A percentile compares a stretch with the other conserved stretches of the same genome.
Evolutionary conservation across 2,797 vertebrate species (phyloP).

Genomic region (Danionella dracula): DNA sequence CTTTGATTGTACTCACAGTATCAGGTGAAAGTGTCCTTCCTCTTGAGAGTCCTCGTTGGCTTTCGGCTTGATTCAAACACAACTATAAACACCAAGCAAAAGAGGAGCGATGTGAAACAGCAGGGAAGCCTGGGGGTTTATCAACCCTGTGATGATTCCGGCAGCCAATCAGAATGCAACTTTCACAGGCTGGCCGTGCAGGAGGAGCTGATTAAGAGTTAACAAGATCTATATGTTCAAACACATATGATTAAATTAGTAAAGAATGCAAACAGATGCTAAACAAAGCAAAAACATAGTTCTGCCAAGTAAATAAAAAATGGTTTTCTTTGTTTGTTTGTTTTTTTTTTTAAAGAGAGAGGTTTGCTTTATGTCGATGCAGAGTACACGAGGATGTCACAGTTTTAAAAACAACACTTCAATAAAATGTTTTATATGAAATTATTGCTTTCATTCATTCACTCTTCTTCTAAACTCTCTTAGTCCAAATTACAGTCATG

Average conservation of each 20-base stretch:
- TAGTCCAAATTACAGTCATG: too few species aligned
- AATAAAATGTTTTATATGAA: too few species aligned
- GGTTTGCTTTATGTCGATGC: too few species aligned
- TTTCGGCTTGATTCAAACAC: constrained; percentile 3
- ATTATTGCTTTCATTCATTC: too few species aligned
- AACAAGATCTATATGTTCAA: constrained; percentile 30
- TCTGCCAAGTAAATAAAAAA: too few species aligned
- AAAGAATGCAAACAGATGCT: too few species aligned
- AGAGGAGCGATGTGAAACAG: constrained; percentile 29
- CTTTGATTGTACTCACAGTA: constrained; percentile 45
- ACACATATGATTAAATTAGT: not conserved
- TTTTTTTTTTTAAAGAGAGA: too few species aligned
- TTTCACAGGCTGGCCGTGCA: constrained; percentile 28
- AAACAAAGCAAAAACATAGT: too few species aligned
- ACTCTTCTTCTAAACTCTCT: too few species aligned
- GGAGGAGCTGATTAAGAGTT: constrained; percentile 54
- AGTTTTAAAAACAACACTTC: too few species aligned
- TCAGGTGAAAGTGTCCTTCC: constrained; percentile 15
- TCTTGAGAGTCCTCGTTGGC: constrained; percentile 34
- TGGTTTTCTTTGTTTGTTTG: too few species aligned
- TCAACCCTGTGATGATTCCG: constrained; percentile 45
- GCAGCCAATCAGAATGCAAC: constrained; percentile 64
- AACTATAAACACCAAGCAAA: constrained; percentile 8
- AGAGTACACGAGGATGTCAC: too few species aligned
- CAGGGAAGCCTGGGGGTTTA: constrained; percentile 43